phyloP scores from a whole-genome alignment of 2,113 vertebrate genomes.

The Struthio camelus region DNA sequence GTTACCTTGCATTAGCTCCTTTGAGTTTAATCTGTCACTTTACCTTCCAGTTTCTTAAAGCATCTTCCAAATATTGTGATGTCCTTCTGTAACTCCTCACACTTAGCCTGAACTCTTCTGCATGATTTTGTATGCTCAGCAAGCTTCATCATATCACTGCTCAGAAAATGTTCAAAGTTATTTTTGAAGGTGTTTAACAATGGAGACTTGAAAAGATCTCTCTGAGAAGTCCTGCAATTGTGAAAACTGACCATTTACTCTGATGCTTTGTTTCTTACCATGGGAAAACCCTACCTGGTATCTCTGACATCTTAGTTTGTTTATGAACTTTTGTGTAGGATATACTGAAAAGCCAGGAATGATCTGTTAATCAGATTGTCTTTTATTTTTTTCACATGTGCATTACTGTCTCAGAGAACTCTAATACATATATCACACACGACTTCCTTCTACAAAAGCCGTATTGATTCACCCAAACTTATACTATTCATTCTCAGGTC shows the following conservation, averaged over 20 bases:
- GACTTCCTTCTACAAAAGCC: not conserved
- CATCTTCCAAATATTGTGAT: not conserved
- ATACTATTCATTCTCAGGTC: not conserved
- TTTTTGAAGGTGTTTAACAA: not conserved
- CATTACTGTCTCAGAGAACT: not conserved
- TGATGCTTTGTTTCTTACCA: not conserved
- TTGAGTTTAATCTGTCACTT: not conserved
- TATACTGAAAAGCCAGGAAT: not conserved
- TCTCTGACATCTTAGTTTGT: not conserved
- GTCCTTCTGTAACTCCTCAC: not conserved
- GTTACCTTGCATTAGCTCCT: not conserved
- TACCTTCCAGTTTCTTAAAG: not conserved
- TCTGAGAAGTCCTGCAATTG: not conserved
- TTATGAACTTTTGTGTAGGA: not conserved
- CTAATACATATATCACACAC: not conserved
- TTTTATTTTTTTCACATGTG: not conserved
- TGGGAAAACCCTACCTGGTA: not conserved
- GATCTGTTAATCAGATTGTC: not conserved
- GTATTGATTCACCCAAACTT: not conserved
- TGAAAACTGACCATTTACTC: not conserved
- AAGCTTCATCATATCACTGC: not conserved
- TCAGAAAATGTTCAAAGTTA: not conserved
- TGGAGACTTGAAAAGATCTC: fast-evolving
- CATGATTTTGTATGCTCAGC: not conserved
- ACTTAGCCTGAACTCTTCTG: not conserved